Percentiles rank a stretch among this genome's conserved stretches.
Conservation (phyloP, 1,140 invertebrate genomes). For the Diploscapter pachys region DNA sequence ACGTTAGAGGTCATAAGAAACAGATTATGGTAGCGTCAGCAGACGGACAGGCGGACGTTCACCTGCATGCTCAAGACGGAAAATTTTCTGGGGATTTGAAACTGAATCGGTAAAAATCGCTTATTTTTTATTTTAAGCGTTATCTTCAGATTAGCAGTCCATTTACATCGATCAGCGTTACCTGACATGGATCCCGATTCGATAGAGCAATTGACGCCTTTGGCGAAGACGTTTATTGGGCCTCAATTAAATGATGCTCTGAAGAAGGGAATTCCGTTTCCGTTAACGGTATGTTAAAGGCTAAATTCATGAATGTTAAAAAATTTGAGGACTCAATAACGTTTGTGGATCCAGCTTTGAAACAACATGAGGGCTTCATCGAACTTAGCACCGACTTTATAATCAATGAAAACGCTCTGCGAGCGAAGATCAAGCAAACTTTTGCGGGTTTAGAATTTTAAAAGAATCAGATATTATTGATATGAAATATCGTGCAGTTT, state of each 20-base stretch:
- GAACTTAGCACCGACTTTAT: conserved; percentile 53
- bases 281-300: conserved; percentile 41
- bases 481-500: too few species aligned
- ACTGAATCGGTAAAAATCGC: conserved; percentile 39
- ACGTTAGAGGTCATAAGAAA: conserved; percentile 26
- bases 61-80: conserved; percentile 45
- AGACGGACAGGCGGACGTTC: conserved; percentile 55
- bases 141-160: conserved; percentile 40
- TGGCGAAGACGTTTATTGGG: conserved; percentile 57
- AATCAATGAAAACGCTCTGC: conserved; percentile 43
- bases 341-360: conserved; percentile 48
- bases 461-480: too few species aligned
- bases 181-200: conserved; percentile 46
- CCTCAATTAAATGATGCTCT: conserved; percentile 49
- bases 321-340: conserved; percentile 51
- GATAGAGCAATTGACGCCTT: conserved; percentile 52
- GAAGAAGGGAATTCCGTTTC: conserved; percentile 56
- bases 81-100: conserved; percentile 53
- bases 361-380: conserved; percentile 54
- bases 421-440: conserved; percentile 45
- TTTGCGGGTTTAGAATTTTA: conserved; percentile 35
- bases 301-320: conserved; percentile 10
- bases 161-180: conserved; percentile 53
- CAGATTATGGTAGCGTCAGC: conserved; percentile 57
- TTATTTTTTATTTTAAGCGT: not conserved